Evolutionary conservation across 2,888 invertebrate species (phyloP).

Genomic region (Coenonympha arcania): DNA sequence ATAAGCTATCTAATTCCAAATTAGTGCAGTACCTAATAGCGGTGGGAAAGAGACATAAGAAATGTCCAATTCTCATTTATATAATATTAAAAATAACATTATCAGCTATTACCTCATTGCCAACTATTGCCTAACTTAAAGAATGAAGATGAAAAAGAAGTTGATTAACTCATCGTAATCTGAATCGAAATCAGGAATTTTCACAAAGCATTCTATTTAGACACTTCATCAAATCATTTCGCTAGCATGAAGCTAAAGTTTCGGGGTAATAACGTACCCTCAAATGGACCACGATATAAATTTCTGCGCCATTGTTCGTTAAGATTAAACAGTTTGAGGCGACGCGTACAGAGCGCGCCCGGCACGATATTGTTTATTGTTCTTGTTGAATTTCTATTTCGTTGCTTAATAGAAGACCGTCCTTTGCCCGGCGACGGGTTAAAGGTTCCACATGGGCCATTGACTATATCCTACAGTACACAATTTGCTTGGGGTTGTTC

Average conservation of each 20-base stretch:
- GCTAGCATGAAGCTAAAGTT: not conserved
- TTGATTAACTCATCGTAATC: too few relatives aligned
- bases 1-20: too few relatives aligned
- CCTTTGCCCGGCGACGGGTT: not conserved
- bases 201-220: too few relatives aligned
- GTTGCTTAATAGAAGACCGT: not conserved
- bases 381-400: slow-evolving; percentile 1
- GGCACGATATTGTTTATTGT: not conserved
- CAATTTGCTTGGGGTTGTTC: too few relatives aligned
- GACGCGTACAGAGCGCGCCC: not conserved
- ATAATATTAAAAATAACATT: too few relatives aligned
- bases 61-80: too few relatives aligned
- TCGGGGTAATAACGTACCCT: not conserved
- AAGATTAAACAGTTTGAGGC: slow-evolving; percentile 2
- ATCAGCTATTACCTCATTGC: too few relatives aligned
- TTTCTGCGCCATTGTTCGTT: slow-evolving; percentile 1
- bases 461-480: not conserved
- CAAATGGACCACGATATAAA: not conserved
- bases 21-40: too few relatives aligned
- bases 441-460: not conserved
- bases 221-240: not conserved
- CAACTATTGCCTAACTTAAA: too few relatives aligned
- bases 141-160: too few relatives aligned
- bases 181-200: too few relatives aligned
- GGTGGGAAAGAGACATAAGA: too few relatives aligned